Conservation (phyloP, 2,888 invertebrate species). For the Odontocerum albicorne region DNA sequence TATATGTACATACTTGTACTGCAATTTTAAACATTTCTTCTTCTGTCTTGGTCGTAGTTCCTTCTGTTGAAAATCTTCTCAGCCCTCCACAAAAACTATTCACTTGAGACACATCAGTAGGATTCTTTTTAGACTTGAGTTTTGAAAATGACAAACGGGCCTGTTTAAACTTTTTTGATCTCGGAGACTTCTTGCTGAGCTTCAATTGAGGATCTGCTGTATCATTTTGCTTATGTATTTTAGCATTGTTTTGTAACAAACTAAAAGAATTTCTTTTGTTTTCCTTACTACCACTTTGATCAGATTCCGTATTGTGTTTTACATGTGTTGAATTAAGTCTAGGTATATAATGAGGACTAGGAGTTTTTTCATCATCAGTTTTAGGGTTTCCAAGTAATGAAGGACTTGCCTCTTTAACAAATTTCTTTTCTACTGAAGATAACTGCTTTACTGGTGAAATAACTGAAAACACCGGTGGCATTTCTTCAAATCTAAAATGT, state of each 20-base stretch:
- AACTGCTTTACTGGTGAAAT: neutral
- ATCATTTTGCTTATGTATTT: neutral
- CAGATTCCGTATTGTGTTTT: neutral
- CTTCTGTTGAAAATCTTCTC: constrained; percentile 18
- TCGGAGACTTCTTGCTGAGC: constrained; percentile 3
- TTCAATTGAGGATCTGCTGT: neutral
- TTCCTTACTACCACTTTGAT: neutral
- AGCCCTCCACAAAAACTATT: constrained; percentile 29
- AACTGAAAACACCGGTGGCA: too few relatives aligned
- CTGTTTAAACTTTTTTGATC: constrained; percentile 27
- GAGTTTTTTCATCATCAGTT: constrained; percentile 10
- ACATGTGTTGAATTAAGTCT: too few relatives aligned
- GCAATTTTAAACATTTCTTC: constrained; percentile 25
- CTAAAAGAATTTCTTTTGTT: constrained; percentile 19
- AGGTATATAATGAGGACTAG: constrained; percentile 4
- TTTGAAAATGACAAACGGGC: constrained; percentile 25
- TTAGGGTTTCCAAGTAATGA: constrained; percentile 7
- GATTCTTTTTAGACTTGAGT: constrained; percentile 16
- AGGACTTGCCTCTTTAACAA: constrained; percentile 4
- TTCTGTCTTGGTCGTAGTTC: constrained; percentile 11
- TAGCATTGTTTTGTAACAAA: constrained; percentile 12
- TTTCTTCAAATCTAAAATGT: too few relatives aligned
- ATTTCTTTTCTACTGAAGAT: neutral
- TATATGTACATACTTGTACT: constrained; percentile 14
- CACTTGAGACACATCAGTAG: constrained; percentile 22